These are phyloP conservation scores for Agriopis aurantiaria DNA, from an alignment of 2,888 invertebrate genomes.

Conservation along the genomic window DNA sequence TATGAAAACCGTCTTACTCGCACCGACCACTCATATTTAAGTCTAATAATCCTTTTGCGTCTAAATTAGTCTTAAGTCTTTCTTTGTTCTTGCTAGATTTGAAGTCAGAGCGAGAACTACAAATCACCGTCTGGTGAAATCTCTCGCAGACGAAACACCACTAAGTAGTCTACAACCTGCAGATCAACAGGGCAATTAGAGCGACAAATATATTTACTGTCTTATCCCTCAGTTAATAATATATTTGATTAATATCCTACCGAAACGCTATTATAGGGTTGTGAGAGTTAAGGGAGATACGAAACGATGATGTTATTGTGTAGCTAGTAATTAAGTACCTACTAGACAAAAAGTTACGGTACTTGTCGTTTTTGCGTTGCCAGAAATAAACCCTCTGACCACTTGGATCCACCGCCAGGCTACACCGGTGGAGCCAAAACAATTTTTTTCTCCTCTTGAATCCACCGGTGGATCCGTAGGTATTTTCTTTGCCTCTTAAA, in stretches of 20 bases:
- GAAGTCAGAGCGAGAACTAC: background rate
- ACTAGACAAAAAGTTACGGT: background rate
- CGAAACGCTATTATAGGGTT: background rate
- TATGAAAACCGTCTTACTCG: background rate
- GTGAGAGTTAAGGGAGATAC: background rate
- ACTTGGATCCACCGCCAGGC: no score
- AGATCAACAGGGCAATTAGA: slow-evolving; percentile 29
- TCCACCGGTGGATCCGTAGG: no score
- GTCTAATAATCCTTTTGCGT: background rate
- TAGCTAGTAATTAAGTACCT: background rate
- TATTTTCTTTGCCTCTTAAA: no score
- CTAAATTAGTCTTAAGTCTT: background rate
- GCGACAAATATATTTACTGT: slow-evolving; percentile 29
- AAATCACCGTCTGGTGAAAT: slow-evolving; percentile 15
- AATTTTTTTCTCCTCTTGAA: no score
- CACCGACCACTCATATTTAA: background rate
- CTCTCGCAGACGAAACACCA: slow-evolving; percentile 20
- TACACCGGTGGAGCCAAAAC: no score
- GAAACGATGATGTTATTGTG: background rate
- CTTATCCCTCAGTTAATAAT: slow-evolving; percentile 20
- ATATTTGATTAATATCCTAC: slow-evolving; percentile 3
- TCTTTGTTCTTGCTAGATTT: background rate
- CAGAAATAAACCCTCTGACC: background rate
- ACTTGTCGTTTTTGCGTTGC: background rate
- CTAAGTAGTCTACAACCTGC: slow-evolving; percentile 21